Evolutionary conservation across 1,140 invertebrate species (phyloP).

Genomic region (Meloidogyne exigua): DNA sequence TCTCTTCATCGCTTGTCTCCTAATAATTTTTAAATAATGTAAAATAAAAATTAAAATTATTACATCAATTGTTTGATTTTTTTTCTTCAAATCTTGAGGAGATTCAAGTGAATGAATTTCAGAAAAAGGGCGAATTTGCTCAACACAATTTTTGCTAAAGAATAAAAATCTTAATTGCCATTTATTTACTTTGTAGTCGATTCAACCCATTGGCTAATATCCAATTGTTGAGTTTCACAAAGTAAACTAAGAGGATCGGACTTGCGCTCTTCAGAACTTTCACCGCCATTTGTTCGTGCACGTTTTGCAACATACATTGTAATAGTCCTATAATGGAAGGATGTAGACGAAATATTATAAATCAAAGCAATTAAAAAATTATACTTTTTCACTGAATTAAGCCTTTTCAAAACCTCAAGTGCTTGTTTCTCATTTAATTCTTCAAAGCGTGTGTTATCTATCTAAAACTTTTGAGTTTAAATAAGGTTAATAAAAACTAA

Average conservation of each 20-base stretch:
- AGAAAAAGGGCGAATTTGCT: background rate
- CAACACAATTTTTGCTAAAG: conserved; percentile 2
- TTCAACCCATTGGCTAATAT: conserved; percentile 57
- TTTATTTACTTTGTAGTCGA: conserved; percentile 36
- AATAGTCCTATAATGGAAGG: conserved; percentile 45
- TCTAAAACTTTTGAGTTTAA: background rate
- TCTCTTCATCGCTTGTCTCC: conserved; percentile 57
- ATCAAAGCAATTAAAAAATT: background rate
- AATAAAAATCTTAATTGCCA: background rate
- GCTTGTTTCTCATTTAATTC: conserved; percentile 63
- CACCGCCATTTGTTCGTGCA: conserved; percentile 31
- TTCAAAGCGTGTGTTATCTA: conserved; percentile 68
- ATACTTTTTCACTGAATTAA: conserved; percentile 38
- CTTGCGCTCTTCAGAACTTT: conserved; percentile 13
- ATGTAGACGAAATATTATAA: too few relatives aligned
- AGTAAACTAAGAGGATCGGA: conserved; percentile 49
- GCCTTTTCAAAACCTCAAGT: conserved; percentile 43
- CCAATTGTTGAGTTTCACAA: conserved; percentile 55
- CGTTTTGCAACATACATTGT: conserved; percentile 56
- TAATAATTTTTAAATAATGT: conserved; percentile 8
- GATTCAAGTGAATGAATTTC: conserved; percentile 12
- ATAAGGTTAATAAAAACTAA: conserved; percentile 60
- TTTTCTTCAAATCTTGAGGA: background rate
- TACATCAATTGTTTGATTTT: background rate
- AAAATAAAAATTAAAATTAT: conserved; percentile 2